phyloP scores from a whole-genome alignment of 2,113 vertebrate genomes.

The Pomatorhinus ruficollis region DNA sequence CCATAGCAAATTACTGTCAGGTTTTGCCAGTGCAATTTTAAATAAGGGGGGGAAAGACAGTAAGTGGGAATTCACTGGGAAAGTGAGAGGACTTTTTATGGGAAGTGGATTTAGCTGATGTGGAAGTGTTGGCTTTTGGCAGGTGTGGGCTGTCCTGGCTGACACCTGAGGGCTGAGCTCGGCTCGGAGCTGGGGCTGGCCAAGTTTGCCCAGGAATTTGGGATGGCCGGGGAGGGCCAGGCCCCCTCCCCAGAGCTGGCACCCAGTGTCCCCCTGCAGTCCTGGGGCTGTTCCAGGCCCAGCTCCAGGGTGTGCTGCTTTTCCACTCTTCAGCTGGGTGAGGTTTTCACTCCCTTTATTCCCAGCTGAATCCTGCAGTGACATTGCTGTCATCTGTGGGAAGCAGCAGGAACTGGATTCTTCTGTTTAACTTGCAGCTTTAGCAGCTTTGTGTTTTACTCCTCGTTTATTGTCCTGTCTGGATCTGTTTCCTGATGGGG shows the following conservation, averaged over 20 bases:
- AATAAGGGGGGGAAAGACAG: neutral
- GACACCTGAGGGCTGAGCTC: neutral
- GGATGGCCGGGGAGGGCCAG: neutral
- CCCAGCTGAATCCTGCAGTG: neutral
- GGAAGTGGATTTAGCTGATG: neutral
- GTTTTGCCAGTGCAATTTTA: neutral
- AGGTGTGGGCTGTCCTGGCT: neutral
- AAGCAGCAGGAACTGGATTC: neutral
- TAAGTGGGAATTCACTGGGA: neutral
- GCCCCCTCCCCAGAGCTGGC: fast-evolving
- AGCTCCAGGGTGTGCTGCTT: neutral
- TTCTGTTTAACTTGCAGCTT: neutral
- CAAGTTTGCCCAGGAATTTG: neutral
- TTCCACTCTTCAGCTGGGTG: neutral
- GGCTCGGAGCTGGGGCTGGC: neutral
- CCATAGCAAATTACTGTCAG: neutral
- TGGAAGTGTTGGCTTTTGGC: neutral
- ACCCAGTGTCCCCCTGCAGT: no score
- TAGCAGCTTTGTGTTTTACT: neutral
- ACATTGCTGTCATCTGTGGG: neutral
- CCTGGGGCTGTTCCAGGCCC: neutral
- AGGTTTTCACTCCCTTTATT: neutral
- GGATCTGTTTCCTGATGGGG: neutral
- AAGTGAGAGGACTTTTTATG: neutral
- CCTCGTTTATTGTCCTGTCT: neutral